A percentile compares a stretch with the other conserved stretches of the same genome.
phyloP scores from a whole-genome alignment of 2,113 vertebrate species.

The Centropus unirufus region DNA sequence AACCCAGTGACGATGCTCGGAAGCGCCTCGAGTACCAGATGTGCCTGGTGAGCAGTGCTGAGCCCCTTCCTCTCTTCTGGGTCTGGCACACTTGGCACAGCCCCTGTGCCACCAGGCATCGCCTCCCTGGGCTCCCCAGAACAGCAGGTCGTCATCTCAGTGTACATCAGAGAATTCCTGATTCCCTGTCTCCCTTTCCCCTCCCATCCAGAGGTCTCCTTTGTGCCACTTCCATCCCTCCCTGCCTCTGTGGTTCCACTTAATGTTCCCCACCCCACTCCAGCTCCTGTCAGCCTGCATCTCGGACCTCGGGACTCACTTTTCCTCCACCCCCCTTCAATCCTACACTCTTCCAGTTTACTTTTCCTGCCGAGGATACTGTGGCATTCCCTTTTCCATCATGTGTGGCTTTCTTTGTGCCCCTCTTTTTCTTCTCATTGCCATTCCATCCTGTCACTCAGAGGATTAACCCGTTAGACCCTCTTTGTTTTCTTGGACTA shows the following conservation, averaged over 20 bases:
- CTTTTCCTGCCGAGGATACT: background rate
- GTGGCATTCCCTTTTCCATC: background rate
- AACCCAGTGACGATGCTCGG: constrained; percentile 86
- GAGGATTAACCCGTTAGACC: background rate
- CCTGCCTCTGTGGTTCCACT: background rate
- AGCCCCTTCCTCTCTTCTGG: background rate
- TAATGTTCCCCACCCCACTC: background rate
- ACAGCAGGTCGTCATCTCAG: background rate
- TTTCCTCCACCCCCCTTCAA: background rate
- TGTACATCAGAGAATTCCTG: background rate
- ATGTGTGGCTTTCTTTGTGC: background rate
- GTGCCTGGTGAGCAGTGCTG: constrained; percentile 81
- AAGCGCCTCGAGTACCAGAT: constrained; percentile 93
- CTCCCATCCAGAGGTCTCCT: background rate
- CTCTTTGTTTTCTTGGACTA: background rate
- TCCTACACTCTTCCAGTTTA: background rate
- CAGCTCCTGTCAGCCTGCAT: background rate
- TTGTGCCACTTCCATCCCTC: background rate
- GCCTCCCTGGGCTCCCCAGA: background rate
- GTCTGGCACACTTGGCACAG: background rate
- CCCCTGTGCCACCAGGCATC: background rate
- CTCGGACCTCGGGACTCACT: background rate
- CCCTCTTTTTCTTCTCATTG: background rate
- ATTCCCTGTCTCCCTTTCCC: background rate
- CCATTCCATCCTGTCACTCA: background rate